Base-by-base conservation (phyloP, 53 echinoderm and acorn worm genomes). In the Holothuria leucospilota region DNA sequence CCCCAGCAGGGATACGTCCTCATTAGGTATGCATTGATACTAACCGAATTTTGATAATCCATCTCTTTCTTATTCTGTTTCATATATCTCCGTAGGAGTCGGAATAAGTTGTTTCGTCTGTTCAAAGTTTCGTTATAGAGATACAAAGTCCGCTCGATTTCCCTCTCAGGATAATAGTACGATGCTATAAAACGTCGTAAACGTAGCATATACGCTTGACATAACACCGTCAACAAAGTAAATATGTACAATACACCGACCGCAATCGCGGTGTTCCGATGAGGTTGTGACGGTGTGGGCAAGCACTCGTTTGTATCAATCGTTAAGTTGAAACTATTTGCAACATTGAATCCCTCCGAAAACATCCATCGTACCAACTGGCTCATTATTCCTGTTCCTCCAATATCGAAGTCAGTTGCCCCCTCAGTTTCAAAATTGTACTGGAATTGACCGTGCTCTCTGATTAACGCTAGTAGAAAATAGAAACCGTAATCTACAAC, bases 101-200 rank as follows among this genome's bases (percentile, higher is more conserved):
- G 92, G 73, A 91, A 84, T 10, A 96, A 77, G 20, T 82, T 91
- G 71, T 93, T 89, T 13, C 96, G 85, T 63, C 86, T 91, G 28
- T 94, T 92, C 58, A 96, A 56, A n/a, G 93, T 94, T 60, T 91
- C 87, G 66, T 86, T 92, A 72, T 96, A 96, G n/a, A 96, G 87
- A 65, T 87, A 94, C 12, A 71, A n/a, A 34, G 94, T 93, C 12
- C 96, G 81, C 77, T 93, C 94, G 20, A 77, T 81, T 56, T 96
- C 96, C 24, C 96, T 40, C 40, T 94, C 96, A 0, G 96, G 96
- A 84, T 96, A 96, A 77, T 89, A 96, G 73, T 91, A 94, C 13
- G 94, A 86, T 18, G 96, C 94, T 41, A 96, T 96, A 27, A 86
- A 70, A 8, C 94, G 85, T 39, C 93, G 85, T 34, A 96, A 85